phyloP scores from a whole-genome alignment of 1,140 invertebrate genomes.

The Lepidurus apus region DNA sequence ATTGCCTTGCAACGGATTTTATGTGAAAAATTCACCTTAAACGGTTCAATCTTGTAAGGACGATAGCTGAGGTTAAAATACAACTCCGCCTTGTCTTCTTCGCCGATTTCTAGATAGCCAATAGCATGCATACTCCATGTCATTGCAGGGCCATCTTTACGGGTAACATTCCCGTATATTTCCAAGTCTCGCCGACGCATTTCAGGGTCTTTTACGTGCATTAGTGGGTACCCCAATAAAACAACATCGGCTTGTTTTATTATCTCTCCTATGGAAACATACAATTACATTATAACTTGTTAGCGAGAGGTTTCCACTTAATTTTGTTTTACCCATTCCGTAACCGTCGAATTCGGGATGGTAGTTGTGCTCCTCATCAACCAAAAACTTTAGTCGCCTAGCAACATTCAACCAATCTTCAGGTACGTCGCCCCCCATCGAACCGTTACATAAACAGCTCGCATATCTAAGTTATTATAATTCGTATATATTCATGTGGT shows the following conservation, averaged over 20 bases:
- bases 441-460: slow-evolving; percentile 35
- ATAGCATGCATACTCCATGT: slow-evolving; percentile 49
- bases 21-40: slow-evolving; percentile 40
- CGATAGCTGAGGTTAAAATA: slow-evolving; percentile 43
- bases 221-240: slow-evolving; percentile 48
- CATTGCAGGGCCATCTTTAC: slow-evolving; percentile 47
- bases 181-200: slow-evolving; percentile 45
- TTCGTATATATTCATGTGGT: too few species aligned
- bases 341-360: slow-evolving; percentile 42
- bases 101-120: slow-evolving; percentile 45
- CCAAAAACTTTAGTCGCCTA: slow-evolving; percentile 35
- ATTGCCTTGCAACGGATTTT: not conserved
- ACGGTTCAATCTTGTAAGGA: slow-evolving; percentile 42
- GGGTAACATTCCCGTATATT: slow-evolving; percentile 47
- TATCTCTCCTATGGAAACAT: slow-evolving; percentile 37
- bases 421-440: slow-evolving; percentile 36
- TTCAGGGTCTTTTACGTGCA: slow-evolving; percentile 42
- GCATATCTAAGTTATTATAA: slow-evolving; percentile 33
- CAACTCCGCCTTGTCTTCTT: slow-evolving; percentile 41
- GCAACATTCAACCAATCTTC: slow-evolving; percentile 39
- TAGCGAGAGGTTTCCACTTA: not conserved
- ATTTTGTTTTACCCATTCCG: slow-evolving; percentile 20
- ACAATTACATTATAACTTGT: not conserved
- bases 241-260: slow-evolving; percentile 51
- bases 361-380: slow-evolving; percentile 37